A percentile compares a stretch with the other conserved stretches of the same genome.
Conservation (phyloP, 2,888 invertebrate species). For the Agrilus mali region DNA sequence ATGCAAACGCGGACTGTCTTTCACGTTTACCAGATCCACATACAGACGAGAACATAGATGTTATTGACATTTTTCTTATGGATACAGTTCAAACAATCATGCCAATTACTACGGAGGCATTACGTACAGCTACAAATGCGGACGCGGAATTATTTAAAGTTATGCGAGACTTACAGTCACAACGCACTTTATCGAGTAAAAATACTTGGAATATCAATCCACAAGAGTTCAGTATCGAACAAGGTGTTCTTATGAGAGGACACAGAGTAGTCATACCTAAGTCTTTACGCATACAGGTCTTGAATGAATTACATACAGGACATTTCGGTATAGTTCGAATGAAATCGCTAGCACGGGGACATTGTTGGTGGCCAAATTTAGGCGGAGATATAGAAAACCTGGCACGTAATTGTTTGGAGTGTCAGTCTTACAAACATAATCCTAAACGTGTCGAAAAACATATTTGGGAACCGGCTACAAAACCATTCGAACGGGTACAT, state of each 20-base stretch:
- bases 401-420: not conserved
- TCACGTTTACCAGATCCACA: not conserved
- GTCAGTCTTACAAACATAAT: constrained; percentile 1
- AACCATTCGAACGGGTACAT: constrained; percentile 2
- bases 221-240: not conserved
- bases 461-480: not conserved
- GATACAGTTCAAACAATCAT: not conserved
- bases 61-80: not conserved
- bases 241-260: not conserved
- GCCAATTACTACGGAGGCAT: not conserved
- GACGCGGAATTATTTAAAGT: too few relatives aligned
- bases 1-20: constrained; percentile 1
- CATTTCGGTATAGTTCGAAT: constrained; percentile 3
- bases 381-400: not conserved
- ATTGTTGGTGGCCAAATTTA: constrained; percentile 3
- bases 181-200: too few relatives aligned
- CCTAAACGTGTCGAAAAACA: not conserved
- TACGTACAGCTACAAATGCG: too few relatives aligned
- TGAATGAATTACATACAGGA: not conserved
- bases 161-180: too few relatives aligned
- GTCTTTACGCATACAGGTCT: not conserved
- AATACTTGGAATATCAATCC: not conserved
- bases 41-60: not conserved
- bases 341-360: constrained; percentile 1
- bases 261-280: not conserved